Percentiles rank a stretch among this genome's conserved stretches.
Conservation (phyloP, 1,140 invertebrate species). For the Drosophila burlai region DNA sequence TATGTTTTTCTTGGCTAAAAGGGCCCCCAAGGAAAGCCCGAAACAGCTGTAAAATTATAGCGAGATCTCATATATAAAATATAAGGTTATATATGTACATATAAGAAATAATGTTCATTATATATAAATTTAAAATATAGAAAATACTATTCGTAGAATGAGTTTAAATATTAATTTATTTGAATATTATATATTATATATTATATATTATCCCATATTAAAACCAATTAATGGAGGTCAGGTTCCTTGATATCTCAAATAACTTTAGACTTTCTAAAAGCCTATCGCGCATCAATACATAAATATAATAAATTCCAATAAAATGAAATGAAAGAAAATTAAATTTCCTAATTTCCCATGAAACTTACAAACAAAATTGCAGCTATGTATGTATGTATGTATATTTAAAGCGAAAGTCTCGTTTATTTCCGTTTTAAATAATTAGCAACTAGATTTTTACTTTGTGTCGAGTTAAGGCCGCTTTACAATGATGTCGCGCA, state of each 20-base stretch:
- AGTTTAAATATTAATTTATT: not conserved
- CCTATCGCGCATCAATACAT: too few relatives aligned
- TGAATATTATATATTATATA: too few relatives aligned
- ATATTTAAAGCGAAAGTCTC: not conserved
- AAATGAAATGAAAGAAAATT: too few relatives aligned
- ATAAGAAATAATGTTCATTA: not conserved
- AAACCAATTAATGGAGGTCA: too few relatives aligned
- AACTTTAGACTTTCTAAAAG: too few relatives aligned
- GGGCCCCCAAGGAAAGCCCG: not conserved
- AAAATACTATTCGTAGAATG: not conserved
- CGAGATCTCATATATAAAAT: not conserved
- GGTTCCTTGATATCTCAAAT: too few relatives aligned
- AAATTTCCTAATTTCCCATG: too few relatives aligned
- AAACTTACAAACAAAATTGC: not conserved
- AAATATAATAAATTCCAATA: too few relatives aligned
- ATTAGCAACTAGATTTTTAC: not conserved
- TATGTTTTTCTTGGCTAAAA: slow-evolving; percentile 1
- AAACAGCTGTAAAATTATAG: not conserved
- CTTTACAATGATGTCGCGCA: slow-evolving; percentile 11
- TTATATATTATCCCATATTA: too few relatives aligned
- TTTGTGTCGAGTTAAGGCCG: slow-evolving; percentile 6
- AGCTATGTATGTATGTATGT: too few relatives aligned
- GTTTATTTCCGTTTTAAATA: not conserved
- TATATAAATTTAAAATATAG: too few relatives aligned
- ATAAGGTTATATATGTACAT: too few relatives aligned